Conservation (phyloP, 2,113 vertebrate species). For the Probosciger aterrimus region DNA sequence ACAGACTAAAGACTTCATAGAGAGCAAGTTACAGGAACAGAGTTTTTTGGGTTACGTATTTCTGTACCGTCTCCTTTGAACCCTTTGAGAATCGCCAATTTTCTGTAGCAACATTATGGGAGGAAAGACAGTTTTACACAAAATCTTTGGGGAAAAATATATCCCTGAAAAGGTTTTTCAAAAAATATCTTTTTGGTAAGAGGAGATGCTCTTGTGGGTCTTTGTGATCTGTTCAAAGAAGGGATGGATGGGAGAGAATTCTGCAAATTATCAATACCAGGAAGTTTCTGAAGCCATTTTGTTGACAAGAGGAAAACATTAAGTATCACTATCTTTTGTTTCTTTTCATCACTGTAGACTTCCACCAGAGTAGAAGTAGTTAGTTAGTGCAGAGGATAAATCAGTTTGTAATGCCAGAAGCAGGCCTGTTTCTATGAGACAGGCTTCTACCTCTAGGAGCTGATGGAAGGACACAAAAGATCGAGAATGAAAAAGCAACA, state of each 20-base stretch:
- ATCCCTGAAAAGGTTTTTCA: neutral
- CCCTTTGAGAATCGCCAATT: neutral
- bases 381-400: neutral
- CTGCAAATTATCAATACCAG: neutral
- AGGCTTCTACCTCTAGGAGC: constrained; percentile 14
- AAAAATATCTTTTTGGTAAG: neutral
- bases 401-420: neutral
- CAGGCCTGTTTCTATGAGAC: neutral
- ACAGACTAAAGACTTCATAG: neutral
- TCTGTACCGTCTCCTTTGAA: neutral
- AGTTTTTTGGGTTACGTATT: neutral
- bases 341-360: neutral
- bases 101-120: neutral
- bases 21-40: neutral
- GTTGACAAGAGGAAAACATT: neutral
- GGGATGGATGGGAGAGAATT: neutral
- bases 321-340: neutral
- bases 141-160: neutral
- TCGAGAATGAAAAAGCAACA: constrained; percentile 6
- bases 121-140: neutral
- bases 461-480: constrained; percentile 13
- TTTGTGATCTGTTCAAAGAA: neutral
- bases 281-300: neutral
- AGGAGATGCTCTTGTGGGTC: neutral
- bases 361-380: neutral